These are phyloP conservation scores for Hirtodrosophila duncani DNA, from an alignment of 2,888 invertebrate species.

Conservation along the genomic window DNA sequence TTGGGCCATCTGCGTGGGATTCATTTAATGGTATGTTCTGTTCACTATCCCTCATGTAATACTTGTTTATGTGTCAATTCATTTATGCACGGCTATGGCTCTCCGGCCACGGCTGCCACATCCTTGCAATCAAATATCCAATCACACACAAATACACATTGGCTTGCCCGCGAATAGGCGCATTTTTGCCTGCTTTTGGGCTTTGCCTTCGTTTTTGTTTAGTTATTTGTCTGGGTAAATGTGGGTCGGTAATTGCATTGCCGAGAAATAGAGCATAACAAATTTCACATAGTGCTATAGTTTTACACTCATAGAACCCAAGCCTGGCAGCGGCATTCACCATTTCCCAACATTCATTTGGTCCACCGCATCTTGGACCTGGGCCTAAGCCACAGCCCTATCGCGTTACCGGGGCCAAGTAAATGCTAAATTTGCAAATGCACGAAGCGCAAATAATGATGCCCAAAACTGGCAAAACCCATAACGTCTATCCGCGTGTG, in stretches of 20 bases:
- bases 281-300: conserved; percentile 64
- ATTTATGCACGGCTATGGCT: conserved; percentile 29
- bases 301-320: conserved; percentile 36
- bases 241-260: conserved; percentile 66
- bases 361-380: neutral
- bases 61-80: conserved; percentile 24
- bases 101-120: neutral
- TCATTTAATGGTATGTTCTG: conserved; percentile 35
- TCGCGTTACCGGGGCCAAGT: neutral
- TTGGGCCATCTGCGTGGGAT: conserved; percentile 34
- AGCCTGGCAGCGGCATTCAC: neutral
- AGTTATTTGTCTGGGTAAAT: conserved; percentile 45
- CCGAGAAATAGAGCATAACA: conserved; percentile 69
- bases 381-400: conserved; percentile 4
- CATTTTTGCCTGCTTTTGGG: conserved; percentile 24
- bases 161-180: conserved; percentile 7
- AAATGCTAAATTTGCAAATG: conserved; percentile 27
- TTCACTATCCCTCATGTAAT: neutral
- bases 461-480: conserved; percentile 23
- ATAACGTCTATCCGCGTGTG: conserved; percentile 37
- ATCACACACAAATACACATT: conserved; percentile 1
- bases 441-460: conserved; percentile 24
- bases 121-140: neutral
- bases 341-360: neutral
- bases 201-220: conserved; percentile 23